Evolutionary conservation across 2,888 invertebrate genomes (phyloP), one percentile per base, ranked within the genome.

Genomic region (Mantis religiosa): DNA sequence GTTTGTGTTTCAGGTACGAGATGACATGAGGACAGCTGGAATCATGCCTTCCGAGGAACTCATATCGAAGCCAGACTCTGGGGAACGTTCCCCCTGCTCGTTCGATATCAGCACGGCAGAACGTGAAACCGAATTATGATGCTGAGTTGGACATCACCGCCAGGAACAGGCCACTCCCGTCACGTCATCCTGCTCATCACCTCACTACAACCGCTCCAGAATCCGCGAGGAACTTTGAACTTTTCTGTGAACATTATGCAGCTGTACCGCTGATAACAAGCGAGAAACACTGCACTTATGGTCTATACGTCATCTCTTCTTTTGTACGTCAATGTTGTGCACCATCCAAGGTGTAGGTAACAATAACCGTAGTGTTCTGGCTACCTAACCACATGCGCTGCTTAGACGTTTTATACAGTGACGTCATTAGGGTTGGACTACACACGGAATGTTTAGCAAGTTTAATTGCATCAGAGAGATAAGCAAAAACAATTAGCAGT

Each of bases 1-100:
- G 54, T 71, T 20, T 71, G 15, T 71, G 88, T 89, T 87, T 1
- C 88, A 95, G 94, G 94, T 95, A 83, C 94, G 95, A 71, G 95
- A 96, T 91, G 95, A 95, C 90, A 94, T 95, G 95, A 94, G 94
- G 88, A 94, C 94, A 82, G 95, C 94, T 87, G 95, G 95, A 7
- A 94, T 94, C 84, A 94, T 94, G 91, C 95, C 96, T 12, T 93
- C 93, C 88, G 95, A 95, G 91, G 95, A 95, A 91, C 94, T 95
- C 91, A 94, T 95, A 0, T 89, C 89, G 28, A 90, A 89, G 84
- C 89, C 90, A 34, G 89, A 88, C 84, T 28, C 90, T 3, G 89
- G 88, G 82, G 89, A 87, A 28, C 89, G 88, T 14, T 86, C 90
- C 1, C 90, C 89, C 8, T 90, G 90, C 89, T 89, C 89, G 47